Evolutionary conservation across 2,888 invertebrate species (phyloP), one percentile per base, ranked within the genome.

Genomic region (Plebejus melissa): DNA sequence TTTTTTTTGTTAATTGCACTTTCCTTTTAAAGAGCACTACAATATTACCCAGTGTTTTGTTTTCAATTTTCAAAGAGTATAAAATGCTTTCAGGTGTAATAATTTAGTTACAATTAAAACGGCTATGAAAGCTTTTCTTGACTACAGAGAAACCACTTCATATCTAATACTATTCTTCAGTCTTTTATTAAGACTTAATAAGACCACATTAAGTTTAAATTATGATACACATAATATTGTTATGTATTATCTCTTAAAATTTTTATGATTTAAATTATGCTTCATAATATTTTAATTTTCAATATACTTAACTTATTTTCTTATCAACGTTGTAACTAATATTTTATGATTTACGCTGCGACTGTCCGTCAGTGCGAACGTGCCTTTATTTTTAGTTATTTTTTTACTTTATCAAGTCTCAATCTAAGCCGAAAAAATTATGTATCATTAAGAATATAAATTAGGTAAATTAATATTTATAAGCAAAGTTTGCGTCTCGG

Each of bases 1-100:
- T 41, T 41, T 41, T 2, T 7, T 65, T 60, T 22, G 2, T 36
- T 60, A 4, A 4, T 36, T 13, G 4, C 60, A 65, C 32, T 28
- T 28, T 65, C 22, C 4, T 32, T 32, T 65, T 65, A 1, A 32
- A 32, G 4, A 28, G 28, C 28, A 65, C 58, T 60, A 32, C 13
- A 32, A 65, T 32, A 65, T 65, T 65, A 65, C 65, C 32, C 65
- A 65, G 65, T 65, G 13, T 65, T 65, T 65, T 65, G 32, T 65
- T 65, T 65, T 65, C 32, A 65, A 28, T 65, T 22, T 46, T 65
- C 32, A 32, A 65, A 65, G 32, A 32, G 32, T 65, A 65, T 65
- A 65, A 65, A 65, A 65, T 65, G 5, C 65, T 65, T 65, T 65
- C 28, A 65, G 32, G 65, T 65, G 65, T 65, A 65, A 32, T 11